phyloP scores from a whole-genome alignment of 2,113 vertebrate genomes.

The Psophia crepitans region DNA sequence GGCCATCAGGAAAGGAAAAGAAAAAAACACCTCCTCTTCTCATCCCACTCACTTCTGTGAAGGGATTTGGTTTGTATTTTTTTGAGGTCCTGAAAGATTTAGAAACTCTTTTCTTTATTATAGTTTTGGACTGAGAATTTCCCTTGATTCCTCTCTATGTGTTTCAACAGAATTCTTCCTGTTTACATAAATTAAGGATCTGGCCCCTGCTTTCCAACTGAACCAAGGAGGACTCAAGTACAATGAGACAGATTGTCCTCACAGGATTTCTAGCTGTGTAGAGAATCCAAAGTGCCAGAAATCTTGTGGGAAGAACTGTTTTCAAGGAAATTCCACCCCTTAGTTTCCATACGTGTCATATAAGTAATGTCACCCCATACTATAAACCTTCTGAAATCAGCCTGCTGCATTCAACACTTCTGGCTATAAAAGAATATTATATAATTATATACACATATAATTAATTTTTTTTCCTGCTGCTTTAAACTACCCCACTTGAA shows the following conservation, averaged over 20 bases:
- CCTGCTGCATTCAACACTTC: neutral
- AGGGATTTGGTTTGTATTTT: neutral
- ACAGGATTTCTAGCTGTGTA: neutral
- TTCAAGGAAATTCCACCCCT: slow-evolving; percentile 45
- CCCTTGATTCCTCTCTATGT: neutral
- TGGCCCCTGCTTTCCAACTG: neutral
- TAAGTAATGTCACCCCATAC: slow-evolving; percentile 9
- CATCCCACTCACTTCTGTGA: neutral
- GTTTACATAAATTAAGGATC: slow-evolving; percentile 33
- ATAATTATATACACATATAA: neutral
- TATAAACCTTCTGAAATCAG: neutral
- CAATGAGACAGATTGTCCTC: slow-evolving; percentile 36
- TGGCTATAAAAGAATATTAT: neutral
- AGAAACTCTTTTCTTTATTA: neutral
- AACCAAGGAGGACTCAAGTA: slow-evolving; percentile 12
- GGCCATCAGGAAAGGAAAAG: neutral
- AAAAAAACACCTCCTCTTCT: neutral
- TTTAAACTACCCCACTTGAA: neutral
- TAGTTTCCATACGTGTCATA: neutral
- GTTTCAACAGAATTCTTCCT: slow-evolving; percentile 38
- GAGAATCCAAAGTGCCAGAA: slow-evolving; percentile 21
- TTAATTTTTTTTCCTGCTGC: neutral
- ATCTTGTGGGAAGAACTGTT: slow-evolving; percentile 35
- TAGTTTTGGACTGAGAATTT: neutral
- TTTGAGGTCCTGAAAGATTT: slow-evolving; percentile 17